These are phyloP conservation scores for Phocides pigmalion DNA, from an alignment of 1,140 invertebrate species.

Conservation along the genomic window DNA sequence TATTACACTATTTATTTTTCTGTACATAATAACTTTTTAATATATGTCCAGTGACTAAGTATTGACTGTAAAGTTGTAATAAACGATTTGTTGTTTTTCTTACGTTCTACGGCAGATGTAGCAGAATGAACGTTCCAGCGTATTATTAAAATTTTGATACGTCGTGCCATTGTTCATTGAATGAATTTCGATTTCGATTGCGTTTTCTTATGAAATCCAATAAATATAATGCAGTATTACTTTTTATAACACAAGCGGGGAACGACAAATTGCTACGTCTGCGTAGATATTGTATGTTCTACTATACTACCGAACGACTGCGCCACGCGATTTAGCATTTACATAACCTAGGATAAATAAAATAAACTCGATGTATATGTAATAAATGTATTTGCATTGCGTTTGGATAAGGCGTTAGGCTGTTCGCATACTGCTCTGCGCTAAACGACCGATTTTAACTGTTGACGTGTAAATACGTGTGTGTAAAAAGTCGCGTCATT, in stretches of 20 bases:
- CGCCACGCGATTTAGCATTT: conserved; percentile 29
- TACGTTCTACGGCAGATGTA: conserved; percentile 1
- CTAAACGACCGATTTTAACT: too few relatives aligned
- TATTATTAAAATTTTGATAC: conserved; percentile 16
- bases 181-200: conserved; percentile 15
- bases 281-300: conserved; percentile 18
- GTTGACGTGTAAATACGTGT: too few relatives aligned
- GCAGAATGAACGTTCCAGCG: neutral
- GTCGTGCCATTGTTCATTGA: conserved; percentile 15
- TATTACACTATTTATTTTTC: conserved; percentile 32
- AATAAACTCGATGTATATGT: conserved; percentile 31
- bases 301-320: conserved; percentile 5
- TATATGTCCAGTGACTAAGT: conserved; percentile 20
- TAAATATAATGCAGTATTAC: conserved; percentile 23
- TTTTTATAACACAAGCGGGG: conserved; percentile 15
- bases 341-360: conserved; percentile 33
- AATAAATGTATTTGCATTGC: conserved; percentile 43
- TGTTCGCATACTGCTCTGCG: too few relatives aligned
- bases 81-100: conserved; percentile 16
- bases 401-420: conserved; percentile 4
- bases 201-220: conserved; percentile 13
- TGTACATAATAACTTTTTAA: conserved; percentile 30
- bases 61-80: conserved; percentile 19
- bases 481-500: too few relatives aligned
- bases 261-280: neutral